A percentile compares a stretch with the other conserved stretches of the same genome.
phyloP scores from a whole-genome alignment of 1,140 invertebrate species.

The Protaetia brevitarsis region DNA sequence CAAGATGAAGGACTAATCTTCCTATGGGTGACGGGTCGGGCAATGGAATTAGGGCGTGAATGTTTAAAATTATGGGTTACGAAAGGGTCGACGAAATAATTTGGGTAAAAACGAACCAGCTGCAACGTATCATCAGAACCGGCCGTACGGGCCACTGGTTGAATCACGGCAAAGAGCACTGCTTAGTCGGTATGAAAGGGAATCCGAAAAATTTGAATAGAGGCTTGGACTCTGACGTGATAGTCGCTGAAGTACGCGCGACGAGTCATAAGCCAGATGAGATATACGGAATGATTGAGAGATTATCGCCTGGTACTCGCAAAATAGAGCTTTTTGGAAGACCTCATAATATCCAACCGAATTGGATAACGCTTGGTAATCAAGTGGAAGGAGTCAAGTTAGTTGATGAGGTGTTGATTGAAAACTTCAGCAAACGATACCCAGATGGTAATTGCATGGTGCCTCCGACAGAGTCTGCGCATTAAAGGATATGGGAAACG shows the following conservation, averaged over 20 bases:
- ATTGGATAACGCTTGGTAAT: slow-evolving; percentile 96
- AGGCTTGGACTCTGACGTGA: slow-evolving; percentile 95
- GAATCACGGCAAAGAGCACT: slow-evolving; percentile 98
- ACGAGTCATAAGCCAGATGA: slow-evolving; percentile 98
- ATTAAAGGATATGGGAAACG: slow-evolving; percentile 24
- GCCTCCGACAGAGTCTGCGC: slow-evolving; percentile 47
- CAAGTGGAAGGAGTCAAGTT: slow-evolving; percentile 93
- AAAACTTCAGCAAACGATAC: slow-evolving; percentile 85
- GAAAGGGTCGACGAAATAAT: slow-evolving; percentile 96
- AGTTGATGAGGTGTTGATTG: slow-evolving; percentile 88
- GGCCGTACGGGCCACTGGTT: slow-evolving; percentile 97
- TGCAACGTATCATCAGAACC: slow-evolving; percentile 95
- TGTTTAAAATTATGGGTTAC: slow-evolving; percentile 91
- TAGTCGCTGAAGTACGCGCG: slow-evolving; percentile 95
- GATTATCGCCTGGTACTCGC: slow-evolving; percentile 85
- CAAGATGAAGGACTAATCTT: slow-evolving; percentile 97
- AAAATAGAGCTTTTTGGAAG: slow-evolving; percentile 98
- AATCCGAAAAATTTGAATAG: slow-evolving; percentile 87
- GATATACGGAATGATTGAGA: slow-evolving; percentile 90
- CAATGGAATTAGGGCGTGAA: slow-evolving; percentile 95
- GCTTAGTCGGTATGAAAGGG: slow-evolving; percentile 95
- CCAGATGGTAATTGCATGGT: slow-evolving; percentile 90
- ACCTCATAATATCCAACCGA: slow-evolving; percentile 96
- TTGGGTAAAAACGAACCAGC: slow-evolving; percentile 98
- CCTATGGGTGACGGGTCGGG: slow-evolving; percentile 96